Evolutionary conservation across 2,797 vertebrate genomes (phyloP).

Genomic region (Echiichthys vipera): DNA sequence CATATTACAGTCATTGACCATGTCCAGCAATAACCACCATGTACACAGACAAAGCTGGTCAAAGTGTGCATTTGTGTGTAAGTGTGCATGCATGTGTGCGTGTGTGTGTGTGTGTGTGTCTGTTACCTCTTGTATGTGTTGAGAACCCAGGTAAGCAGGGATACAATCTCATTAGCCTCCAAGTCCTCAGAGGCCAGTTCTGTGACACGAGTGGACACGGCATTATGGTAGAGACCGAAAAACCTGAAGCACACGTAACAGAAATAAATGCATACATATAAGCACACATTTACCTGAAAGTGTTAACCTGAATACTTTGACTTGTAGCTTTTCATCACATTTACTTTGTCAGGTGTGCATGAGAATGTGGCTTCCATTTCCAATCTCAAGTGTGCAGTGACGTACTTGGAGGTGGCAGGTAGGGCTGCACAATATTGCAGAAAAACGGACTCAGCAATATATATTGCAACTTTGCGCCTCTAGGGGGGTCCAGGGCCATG

Average conservation of each 20-base stretch:
- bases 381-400: not conserved
- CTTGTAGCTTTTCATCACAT: not conserved
- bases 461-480: no score
- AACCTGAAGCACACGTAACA: conserved; percentile 79
- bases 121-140: conserved; percentile 95
- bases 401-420: no score
- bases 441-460: no score
- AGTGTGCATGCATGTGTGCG: not conserved
- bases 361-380: not conserved
- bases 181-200: conserved; percentile 93
- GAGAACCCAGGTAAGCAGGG: conserved; percentile 94
- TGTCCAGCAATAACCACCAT: no score
- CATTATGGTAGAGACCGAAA: conserved; percentile 91
- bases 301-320: not conserved
- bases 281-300: not conserved
- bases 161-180: conserved; percentile 97
- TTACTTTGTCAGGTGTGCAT: no score
- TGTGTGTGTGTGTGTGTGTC: conserved; percentile 7
- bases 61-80: not conserved
- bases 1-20: no score
- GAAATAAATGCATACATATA: not conserved
- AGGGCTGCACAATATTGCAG: no score
- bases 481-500: no score
- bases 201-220: conserved; percentile 89
- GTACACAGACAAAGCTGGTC: not conserved